Base-by-base conservation (phyloP, 30 jellyfish, hydroid and myxozoan species). In the Cassiopea xamachana region DNA sequence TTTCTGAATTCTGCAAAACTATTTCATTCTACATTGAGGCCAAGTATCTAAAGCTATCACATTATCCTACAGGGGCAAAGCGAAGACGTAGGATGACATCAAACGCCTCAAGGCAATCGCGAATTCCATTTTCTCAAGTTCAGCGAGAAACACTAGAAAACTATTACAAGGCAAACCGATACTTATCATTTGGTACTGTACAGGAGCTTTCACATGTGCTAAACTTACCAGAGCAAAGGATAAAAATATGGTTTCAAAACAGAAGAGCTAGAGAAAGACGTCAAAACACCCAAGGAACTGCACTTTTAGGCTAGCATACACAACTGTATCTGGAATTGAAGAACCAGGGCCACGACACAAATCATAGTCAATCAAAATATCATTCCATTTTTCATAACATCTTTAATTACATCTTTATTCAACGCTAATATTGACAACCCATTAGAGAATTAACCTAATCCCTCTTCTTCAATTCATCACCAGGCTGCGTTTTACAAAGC, bases 221-320 rank as follows among this genome's bases (percentile, higher is more conserved):
- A 39, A 73, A 77, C 50, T 88, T 93, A 9, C 94, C 98, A 1
- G 96, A 79, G 55, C 97, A 93, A 76, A 69, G 97, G 46, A 93
- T 93, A 79, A 93, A 93, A 82, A 89, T 93, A 14, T 93, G 98
- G 98, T 93, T 86, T 79, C 98, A 93, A 75, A 93, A 93, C 83
- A 71, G 98, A 47, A 48, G 98, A 51, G 98, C 98, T 0, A 72
- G 98, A 60, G 98, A 93, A 46, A 85, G 98, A 3, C 88, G 97
- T 16, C 97, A 64, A 64, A 6, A 64, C 74, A 17, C 43, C 15
- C 8, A 14, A 64, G 74, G 27, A 64, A 9, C 15, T 5, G 27
- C 15, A 55, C 64, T 55, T 10, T 55, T 6, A 55, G 12, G 39
- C 39, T 27, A 27, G 39, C 39, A 27, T 27, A 27, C 39, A 27